phyloP scores from a whole-genome alignment of 2,113 vertebrate genomes.

The Noctilio leporinus region DNA sequence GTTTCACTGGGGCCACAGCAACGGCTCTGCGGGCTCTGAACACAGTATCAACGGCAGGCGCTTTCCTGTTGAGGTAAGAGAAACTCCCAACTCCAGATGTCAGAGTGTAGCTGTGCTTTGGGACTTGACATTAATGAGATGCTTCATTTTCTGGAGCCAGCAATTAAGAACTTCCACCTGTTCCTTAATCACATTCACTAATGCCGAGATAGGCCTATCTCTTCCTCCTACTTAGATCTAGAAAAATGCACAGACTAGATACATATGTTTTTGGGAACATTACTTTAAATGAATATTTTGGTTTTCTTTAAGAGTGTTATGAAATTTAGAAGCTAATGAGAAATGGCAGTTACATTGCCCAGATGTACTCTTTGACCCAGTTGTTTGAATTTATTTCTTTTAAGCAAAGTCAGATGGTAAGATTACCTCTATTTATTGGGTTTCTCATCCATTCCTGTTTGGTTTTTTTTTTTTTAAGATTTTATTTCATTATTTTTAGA shows the following conservation, averaged over 20 bases:
- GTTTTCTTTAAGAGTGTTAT: slow-evolving; percentile 42
- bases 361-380: slow-evolving; percentile 65
- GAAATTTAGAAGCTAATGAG: slow-evolving; percentile 69
- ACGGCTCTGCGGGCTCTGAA: slow-evolving; percentile 92
- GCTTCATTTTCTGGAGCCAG: background rate
- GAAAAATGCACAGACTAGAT: slow-evolving; percentile 32
- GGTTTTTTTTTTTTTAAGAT: slow-evolving; percentile 69
- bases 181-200: slow-evolving; percentile 50
- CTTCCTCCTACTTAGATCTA: slow-evolving; percentile 11
- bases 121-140: background rate
- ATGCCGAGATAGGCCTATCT: slow-evolving; percentile 37
- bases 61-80: slow-evolving; percentile 95
- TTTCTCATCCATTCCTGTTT: slow-evolving; percentile 73
- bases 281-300: slow-evolving; percentile 49
- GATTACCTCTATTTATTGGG: slow-evolving; percentile 70
- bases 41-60: slow-evolving; percentile 92
- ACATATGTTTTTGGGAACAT: slow-evolving; percentile 62
- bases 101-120: background rate
- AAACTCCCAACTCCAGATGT: background rate
- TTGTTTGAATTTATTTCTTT: slow-evolving; percentile 75
- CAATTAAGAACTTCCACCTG: background rate
- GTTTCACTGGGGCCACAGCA: slow-evolving; percentile 97
- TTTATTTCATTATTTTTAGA: too few relatives aligned
- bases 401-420: slow-evolving; percentile 73
- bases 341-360: slow-evolving; percentile 66